A percentile compares a stretch with the other conserved stretches of the same genome.
Evolutionary conservation across 1,140 invertebrate genomes (phyloP).

Genomic region (Microplitis mediator): DNA sequence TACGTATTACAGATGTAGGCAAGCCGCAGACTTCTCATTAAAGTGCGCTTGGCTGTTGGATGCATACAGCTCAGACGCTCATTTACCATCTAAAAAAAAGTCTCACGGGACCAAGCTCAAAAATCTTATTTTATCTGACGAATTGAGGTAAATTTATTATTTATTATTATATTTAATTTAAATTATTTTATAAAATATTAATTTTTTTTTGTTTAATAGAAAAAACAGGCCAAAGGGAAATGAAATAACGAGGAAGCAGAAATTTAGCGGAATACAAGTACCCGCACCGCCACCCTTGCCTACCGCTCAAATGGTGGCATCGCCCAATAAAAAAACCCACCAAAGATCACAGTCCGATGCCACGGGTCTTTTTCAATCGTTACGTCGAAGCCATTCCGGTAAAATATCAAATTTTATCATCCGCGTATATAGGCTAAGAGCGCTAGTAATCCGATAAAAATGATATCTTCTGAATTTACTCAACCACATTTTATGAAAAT

Average conservation of each 20-base stretch:
- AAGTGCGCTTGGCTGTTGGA: conserved; percentile 95
- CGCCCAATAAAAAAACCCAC: conserved; percentile 72
- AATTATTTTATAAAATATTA: neutral
- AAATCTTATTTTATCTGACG: conserved; percentile 87
- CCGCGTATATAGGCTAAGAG: neutral
- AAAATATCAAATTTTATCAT: conserved; percentile 22
- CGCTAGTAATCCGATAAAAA: neutral
- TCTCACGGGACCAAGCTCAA: conserved; percentile 86
- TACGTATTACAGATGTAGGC: conserved; percentile 76
- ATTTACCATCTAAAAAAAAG: conserved; percentile 77
- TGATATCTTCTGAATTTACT: too few species aligned
- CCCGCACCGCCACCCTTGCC: conserved; percentile 50
- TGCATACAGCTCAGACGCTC: conserved; percentile 86
- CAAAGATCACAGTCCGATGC: conserved; percentile 92
- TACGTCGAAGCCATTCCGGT: conserved; percentile 62
- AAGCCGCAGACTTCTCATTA: conserved; percentile 93
- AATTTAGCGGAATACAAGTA: conserved; percentile 50
- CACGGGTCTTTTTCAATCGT: conserved; percentile 68
- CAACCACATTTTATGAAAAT: neutral
- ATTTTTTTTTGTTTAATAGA: conserved; percentile 3
- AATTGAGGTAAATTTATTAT: conserved; percentile 69
- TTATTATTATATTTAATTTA: neutral
- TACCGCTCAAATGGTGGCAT: conserved; percentile 53
- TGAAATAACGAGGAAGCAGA: conserved; percentile 50
- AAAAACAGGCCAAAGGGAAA: conserved; percentile 57